Evolutionary conservation across 2,797 vertebrate species (phyloP), one percentile per base, ranked within the genome.

Genomic region (Perodicticus potto): DNA sequence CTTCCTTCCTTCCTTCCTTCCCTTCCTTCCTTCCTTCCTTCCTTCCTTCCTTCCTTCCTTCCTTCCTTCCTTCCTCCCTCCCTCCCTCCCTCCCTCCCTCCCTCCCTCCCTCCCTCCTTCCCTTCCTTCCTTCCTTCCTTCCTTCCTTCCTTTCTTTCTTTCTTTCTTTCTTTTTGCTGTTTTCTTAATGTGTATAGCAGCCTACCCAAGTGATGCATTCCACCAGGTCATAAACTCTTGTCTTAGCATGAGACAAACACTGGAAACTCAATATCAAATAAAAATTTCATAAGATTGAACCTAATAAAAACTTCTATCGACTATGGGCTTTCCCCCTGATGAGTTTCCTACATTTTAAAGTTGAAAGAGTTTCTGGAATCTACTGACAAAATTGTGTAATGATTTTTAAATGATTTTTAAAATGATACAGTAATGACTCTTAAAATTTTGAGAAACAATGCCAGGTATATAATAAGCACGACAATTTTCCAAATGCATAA

Each of bases 171-270:
- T 40, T 40, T 40, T 5, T n/a, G n/a, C n/a, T n/a, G n/a, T 3
- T 67, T 73, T 86, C 3, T 16, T 11, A 22, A 12, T 53, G 27
- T 76, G 4, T 43, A 8, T 7, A 57, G 7, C 8, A 77, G 3
- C 14, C 23, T 29, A n/a, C 0, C 49, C 17, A 5, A 5, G 3
- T 63, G 1, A 5, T 9, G 13, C 3, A n/a, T 70, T 20, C 4
- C 7, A 78, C 14, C 25, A 2, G 9, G 80, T 70, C 7, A 3
- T 43, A 25, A 87, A 2, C 4, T 43, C 10, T 0, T 1, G 27
- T 16, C 2, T 69, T 2, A 49, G 1, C 45, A 20, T 0, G 65
- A 65, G 7, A 19, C 14, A 72, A 59, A 40, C 1, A 14, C 17
- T 29, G 61, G 4, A 77, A 23, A 69, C 1, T 40, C 14, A 25